phyloP scores from a whole-genome alignment of 2,113 vertebrate genomes.

The Thryonomys swinderianus region DNA sequence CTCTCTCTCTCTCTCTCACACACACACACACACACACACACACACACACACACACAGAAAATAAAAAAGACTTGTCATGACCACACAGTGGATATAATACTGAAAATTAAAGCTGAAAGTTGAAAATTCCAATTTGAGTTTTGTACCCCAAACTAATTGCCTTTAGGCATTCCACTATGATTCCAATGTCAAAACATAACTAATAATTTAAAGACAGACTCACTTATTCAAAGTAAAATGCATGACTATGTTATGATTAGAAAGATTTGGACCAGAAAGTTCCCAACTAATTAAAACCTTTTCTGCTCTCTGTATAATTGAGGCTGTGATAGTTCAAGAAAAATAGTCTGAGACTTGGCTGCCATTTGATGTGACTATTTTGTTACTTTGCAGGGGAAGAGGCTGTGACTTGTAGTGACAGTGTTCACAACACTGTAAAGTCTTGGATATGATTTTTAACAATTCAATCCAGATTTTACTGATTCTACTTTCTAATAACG shows the following conservation, averaged over 20 bases:
- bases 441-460: background rate
- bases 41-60: background rate
- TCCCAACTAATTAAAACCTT: constrained; percentile 20
- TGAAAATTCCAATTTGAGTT: background rate
- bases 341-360: background rate
- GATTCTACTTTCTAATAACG: background rate
- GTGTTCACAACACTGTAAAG: background rate
- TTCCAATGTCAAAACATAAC: constrained; percentile 44
- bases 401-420: background rate
- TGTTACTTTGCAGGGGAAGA: background rate
- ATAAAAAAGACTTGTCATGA: background rate
- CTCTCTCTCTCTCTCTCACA: background rate
- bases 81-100: background rate
- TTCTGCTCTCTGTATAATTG: background rate
- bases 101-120: too few relatives aligned
- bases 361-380: background rate
- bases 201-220: constrained; percentile 49
- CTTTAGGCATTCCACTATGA: background rate
- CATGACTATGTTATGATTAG: background rate
- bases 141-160: constrained; percentile 1
- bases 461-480: constrained; percentile 19
- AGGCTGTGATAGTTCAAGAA: background rate
- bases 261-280: constrained; percentile 8
- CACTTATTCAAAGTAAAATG: background rate
- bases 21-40: background rate